Percentiles rank a stretch among this genome's conserved stretches.
These are phyloP conservation scores for Drosophila kurseongensis DNA, from an alignment of 1,140 invertebrate species.

Conservation along the genomic window DNA sequence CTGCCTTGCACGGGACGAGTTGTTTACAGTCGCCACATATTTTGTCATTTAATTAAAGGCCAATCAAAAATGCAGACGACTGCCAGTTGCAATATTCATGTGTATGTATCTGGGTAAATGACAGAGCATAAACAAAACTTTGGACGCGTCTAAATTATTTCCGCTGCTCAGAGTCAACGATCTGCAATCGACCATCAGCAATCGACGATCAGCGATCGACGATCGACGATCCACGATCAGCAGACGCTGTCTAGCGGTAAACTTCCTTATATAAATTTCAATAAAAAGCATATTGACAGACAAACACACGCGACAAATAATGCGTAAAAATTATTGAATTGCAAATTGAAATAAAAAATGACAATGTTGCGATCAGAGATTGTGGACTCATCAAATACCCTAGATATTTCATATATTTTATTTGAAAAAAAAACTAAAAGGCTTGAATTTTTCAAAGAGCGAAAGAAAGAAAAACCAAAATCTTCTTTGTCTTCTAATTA, in stretches of 20 bases:
- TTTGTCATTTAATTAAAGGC: slow-evolving; percentile 82
- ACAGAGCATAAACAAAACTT: slow-evolving; percentile 67
- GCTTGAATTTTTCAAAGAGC: too few relatives aligned
- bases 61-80: slow-evolving; percentile 74
- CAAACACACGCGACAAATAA: slow-evolving; percentile 66
- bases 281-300: slow-evolving; percentile 74
- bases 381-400: slow-evolving; percentile 3
- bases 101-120: slow-evolving; percentile 33
- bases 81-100: slow-evolving; percentile 41
- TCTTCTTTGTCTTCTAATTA: too few relatives aligned
- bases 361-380: background rate
- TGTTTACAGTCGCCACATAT: slow-evolving; percentile 75
- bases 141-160: slow-evolving; percentile 74
- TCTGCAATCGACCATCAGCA: slow-evolving; percentile 33
- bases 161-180: slow-evolving; percentile 66
- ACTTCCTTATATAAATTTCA: slow-evolving; percentile 77
- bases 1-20: slow-evolving; percentile 49
- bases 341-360: slow-evolving; percentile 77
- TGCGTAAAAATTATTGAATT: slow-evolving; percentile 80
- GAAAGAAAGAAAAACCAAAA: too few relatives aligned
- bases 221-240: slow-evolving; percentile 27
- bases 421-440: too few relatives aligned
- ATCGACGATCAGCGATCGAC: slow-evolving; percentile 18
- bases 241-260: slow-evolving; percentile 55
- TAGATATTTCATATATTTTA: background rate